Conservation (phyloP, 2,888 invertebrate species). For the Trichopoda pennipes region DNA sequence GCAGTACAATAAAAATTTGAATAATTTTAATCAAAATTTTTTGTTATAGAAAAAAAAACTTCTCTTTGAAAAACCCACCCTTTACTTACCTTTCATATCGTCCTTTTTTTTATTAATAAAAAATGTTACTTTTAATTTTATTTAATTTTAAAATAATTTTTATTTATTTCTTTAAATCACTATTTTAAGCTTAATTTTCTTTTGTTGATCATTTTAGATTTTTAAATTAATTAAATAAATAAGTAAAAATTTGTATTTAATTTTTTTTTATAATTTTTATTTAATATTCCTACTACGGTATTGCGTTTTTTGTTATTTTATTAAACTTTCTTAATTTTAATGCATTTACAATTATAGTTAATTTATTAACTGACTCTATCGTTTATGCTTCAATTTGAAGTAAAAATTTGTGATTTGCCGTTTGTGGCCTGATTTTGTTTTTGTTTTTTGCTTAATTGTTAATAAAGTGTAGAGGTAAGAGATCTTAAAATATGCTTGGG, state of each 20-base stretch:
- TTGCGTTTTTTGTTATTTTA: slow-evolving; percentile 1
- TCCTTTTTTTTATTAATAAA: slow-evolving; percentile 2
- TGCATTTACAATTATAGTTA: not conserved
- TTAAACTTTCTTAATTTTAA: slow-evolving; percentile 6
- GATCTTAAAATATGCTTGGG: slow-evolving; percentile 7
- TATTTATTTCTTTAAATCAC: slow-evolving; percentile 47
- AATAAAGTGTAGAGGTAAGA: not conserved
- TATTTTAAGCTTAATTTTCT: slow-evolving; percentile 50
- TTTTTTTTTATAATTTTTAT: not conserved
- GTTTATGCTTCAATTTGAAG: slow-evolving; percentile 64
- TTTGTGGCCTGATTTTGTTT: not conserved
- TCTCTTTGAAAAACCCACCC: too few relatives aligned
- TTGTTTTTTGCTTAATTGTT: not conserved
- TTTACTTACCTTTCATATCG: too few relatives aligned
- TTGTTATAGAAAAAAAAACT: too few relatives aligned
- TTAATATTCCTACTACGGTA: slow-evolving; percentile 12
- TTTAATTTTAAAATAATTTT: slow-evolving; percentile 9
- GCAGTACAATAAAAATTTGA: too few relatives aligned
- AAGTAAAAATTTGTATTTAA: slow-evolving; percentile 42
- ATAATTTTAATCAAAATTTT: too few relatives aligned
- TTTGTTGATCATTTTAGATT: slow-evolving; percentile 13
- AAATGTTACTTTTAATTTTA: not conserved
- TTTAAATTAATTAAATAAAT: not conserved
- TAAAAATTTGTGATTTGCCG: slow-evolving; percentile 18
- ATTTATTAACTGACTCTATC: not conserved